Conservation (phyloP, 2,113 vertebrate genomes). For the Percopsis transmontana region DNA sequence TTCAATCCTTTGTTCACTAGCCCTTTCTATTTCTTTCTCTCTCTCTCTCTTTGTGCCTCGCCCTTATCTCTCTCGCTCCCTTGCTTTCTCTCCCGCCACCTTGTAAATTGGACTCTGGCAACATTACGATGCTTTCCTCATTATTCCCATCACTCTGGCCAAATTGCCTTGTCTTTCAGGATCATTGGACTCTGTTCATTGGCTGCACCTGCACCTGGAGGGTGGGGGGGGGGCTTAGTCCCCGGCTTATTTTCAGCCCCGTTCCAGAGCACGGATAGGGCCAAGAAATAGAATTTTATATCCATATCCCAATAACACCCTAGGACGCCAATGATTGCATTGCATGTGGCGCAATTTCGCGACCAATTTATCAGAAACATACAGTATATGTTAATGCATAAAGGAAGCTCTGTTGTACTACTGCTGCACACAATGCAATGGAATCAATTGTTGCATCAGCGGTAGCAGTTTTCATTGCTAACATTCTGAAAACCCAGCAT, state of each 20-base stretch:
- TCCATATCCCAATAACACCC: slow-evolving; percentile 38
- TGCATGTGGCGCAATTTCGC: neutral
- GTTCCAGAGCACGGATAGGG: slow-evolving; percentile 48
- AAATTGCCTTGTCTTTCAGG: slow-evolving; percentile 82
- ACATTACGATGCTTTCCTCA: slow-evolving; percentile 76
- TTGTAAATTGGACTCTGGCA: slow-evolving; percentile 65
- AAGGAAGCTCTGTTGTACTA: no score
- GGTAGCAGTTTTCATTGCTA: no score
- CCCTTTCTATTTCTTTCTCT: neutral
- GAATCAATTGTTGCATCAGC: no score
- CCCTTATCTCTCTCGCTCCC: slow-evolving; percentile 4
- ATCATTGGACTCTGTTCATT: slow-evolving; percentile 72
- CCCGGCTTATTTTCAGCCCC: slow-evolving; percentile 38
- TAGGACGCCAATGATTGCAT: slow-evolving; percentile 32
- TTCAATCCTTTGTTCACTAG: slow-evolving; percentile 29
- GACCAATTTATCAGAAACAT: no score
- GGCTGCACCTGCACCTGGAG: slow-evolving; percentile 43
- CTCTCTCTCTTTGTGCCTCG: neutral
- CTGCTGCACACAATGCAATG: no score
- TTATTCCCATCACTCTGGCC: slow-evolving; percentile 72
- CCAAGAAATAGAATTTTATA: slow-evolving; percentile 52
- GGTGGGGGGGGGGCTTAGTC: slow-evolving; percentile 37
- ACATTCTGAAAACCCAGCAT: no score
- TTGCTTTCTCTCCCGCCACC: slow-evolving; percentile 41
- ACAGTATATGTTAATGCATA: no score